Conservation (phyloP, 2,797 vertebrate species). For the Chiloscyllium punctatum region DNA sequence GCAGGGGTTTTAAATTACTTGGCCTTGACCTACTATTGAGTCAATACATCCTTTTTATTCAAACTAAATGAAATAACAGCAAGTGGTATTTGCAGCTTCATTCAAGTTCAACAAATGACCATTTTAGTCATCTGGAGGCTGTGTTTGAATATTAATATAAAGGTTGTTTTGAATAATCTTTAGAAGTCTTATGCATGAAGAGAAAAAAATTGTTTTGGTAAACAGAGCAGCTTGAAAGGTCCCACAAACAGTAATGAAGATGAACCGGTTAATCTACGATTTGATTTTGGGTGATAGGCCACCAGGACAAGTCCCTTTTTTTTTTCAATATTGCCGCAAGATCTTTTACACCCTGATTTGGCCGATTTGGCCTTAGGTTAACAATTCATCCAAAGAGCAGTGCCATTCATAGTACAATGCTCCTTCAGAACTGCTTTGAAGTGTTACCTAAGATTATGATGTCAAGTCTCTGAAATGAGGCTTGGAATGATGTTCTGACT, state of each 20-base stretch:
- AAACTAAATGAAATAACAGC: neutral
- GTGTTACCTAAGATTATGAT: neutral
- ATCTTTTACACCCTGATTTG: neutral
- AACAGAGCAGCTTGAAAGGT: neutral
- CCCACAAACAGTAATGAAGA: neutral
- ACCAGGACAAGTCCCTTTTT: neutral
- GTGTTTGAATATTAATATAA: neutral
- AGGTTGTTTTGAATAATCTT: slow-evolving; percentile 11
- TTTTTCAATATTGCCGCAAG: neutral
- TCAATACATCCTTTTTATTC: neutral
- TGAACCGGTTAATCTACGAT: neutral
- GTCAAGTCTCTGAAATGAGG: neutral
- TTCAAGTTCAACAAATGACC: neutral
- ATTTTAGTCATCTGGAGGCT: neutral
- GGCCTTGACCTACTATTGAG: neutral
- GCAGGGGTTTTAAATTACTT: neutral
- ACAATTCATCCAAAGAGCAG: neutral
- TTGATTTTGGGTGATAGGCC: neutral
- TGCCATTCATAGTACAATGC: neutral
- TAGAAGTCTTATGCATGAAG: neutral
- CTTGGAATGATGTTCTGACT: neutral
- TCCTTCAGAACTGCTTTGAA: neutral
- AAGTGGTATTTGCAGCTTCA: neutral
- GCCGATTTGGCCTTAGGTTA: neutral
- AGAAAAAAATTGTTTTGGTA: neutral